These are phyloP conservation scores for Asbolus verrucosus DNA, from an alignment of 1,140 invertebrate species.

Conservation along the genomic window DNA sequence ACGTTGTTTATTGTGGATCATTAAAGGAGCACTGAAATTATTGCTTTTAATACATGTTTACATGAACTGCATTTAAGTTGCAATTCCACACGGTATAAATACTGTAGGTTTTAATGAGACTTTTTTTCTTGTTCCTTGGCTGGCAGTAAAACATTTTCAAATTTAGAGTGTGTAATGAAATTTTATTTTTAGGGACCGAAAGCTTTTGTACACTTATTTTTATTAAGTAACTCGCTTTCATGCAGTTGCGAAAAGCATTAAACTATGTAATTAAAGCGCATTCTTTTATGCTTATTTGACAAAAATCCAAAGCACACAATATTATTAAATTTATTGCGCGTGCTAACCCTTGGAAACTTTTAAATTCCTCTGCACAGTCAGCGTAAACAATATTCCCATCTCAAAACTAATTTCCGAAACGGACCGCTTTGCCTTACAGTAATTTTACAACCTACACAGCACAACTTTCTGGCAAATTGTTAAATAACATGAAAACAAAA, in stretches of 20 bases:
- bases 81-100: slow-evolving; percentile 43
- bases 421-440: background rate
- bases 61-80: slow-evolving; percentile 50
- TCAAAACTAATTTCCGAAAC: slow-evolving; percentile 23
- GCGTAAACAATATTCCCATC: background rate
- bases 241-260: slow-evolving; percentile 40
- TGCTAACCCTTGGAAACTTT: slow-evolving; percentile 3
- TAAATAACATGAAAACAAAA: slow-evolving; percentile 19
- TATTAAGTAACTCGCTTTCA: slow-evolving; percentile 28
- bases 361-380: slow-evolving; percentile 3
- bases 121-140: slow-evolving; percentile 26
- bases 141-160: slow-evolving; percentile 39
- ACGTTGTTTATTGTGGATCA: slow-evolving; percentile 49
- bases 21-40: slow-evolving; percentile 47
- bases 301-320: slow-evolving; percentile 33
- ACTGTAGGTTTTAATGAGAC: slow-evolving; percentile 48
- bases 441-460: slow-evolving; percentile 15
- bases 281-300: slow-evolving; percentile 44
- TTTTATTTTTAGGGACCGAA: slow-evolving; percentile 39
- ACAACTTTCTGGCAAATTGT: slow-evolving; percentile 21
- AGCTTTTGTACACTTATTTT: slow-evolving; percentile 19
- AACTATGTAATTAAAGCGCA: slow-evolving; percentile 41
- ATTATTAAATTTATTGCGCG: background rate
- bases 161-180: slow-evolving; percentile 44
- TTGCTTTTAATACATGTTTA: slow-evolving; percentile 52